Base-by-base conservation (phyloP, 2,113 vertebrate species). In the Speoplatyrhinus poulsoni region DNA sequence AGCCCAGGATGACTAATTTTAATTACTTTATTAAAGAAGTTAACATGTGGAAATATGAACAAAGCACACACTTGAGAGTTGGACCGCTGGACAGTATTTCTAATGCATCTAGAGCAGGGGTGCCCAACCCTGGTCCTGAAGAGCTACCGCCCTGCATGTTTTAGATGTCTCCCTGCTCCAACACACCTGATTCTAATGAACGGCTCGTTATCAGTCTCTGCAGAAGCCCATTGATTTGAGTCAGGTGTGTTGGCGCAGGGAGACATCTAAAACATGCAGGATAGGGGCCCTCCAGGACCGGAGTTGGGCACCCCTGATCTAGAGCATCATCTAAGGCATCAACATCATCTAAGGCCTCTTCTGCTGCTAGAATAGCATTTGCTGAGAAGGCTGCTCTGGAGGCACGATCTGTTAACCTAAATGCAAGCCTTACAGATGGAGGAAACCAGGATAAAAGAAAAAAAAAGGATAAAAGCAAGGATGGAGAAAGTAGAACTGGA, bases 1-100 rank as follows among this genome's bases (percentile, higher is more conserved):
- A 67, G 50, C 48, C 57, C 48, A 73, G 65, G 15, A 67, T 73
- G 19, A 63, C 32, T 32, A 73, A 48, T 12, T 73, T 67, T 50
- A 15, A 73, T 15, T 15, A 56, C 19, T 60, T 67, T 46, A 3
- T 36, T 16, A 59, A 50, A 1, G 16, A 72, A 13, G 56, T 73
- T 26, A 33, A 58, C 17, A 52, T 46, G 13, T 73, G 70, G 62
- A 73, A 60, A 66, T 46, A 26, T 10, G 62, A 12, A 56, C 53
- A 57, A 12, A 19, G 19, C 19, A 26, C 19, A 26, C 4, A 32
- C 16, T 9, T 15, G 26, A 26, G 19, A 26, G 19, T 17, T n/a
- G 4, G 19, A 46, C 7, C 12, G 1, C 46, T 47, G 60, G 36
- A 46, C 46, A 62, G 60, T 2, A 26, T 26, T 26, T 26, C 19